Percentiles rank a stretch among this genome's conserved stretches.
phyloP scores from a whole-genome alignment of 2,888 invertebrate genomes.

The Cosmorhoe ocellata region DNA sequence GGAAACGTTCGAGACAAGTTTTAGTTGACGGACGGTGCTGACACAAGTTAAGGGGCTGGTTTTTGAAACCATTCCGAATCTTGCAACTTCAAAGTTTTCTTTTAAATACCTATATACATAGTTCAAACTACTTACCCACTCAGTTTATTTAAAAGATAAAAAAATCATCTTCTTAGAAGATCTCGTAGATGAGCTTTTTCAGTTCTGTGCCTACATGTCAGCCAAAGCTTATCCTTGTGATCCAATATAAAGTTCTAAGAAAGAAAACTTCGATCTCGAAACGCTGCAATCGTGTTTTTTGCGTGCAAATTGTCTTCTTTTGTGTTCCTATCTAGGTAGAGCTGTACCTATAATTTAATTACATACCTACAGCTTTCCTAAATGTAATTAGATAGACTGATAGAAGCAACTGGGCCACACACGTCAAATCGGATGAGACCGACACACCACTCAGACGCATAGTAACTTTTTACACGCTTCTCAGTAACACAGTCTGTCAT shows the following conservation, averaged over 20 bases:
- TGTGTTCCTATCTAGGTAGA: conserved; percentile 49
- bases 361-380: conserved; percentile 70
- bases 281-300: conserved; percentile 40
- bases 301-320: conserved; percentile 43
- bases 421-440: conserved; percentile 34
- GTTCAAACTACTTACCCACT: too few species aligned
- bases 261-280: conserved; percentile 31
- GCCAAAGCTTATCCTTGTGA: conserved; percentile 46
- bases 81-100: background rate
- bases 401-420: conserved; percentile 60
- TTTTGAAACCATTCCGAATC: conserved; percentile 8
- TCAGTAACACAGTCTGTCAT: conserved; percentile 62
- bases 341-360: conserved; percentile 69
- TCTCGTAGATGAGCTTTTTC: too few species aligned
- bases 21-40: conserved; percentile 45
- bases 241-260: conserved; percentile 55
- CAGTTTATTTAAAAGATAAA: too few species aligned
- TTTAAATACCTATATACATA: too few species aligned
- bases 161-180: too few species aligned
- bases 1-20: conserved; percentile 63
- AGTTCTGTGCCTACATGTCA: too few species aligned
- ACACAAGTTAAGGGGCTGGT: conserved; percentile 26
- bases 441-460: conserved; percentile 35
- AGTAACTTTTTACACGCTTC: conserved; percentile 59
- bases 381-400: conserved; percentile 49